Conservation (phyloP, 2,113 vertebrate genomes). For the Centrocercus urophasianus region DNA sequence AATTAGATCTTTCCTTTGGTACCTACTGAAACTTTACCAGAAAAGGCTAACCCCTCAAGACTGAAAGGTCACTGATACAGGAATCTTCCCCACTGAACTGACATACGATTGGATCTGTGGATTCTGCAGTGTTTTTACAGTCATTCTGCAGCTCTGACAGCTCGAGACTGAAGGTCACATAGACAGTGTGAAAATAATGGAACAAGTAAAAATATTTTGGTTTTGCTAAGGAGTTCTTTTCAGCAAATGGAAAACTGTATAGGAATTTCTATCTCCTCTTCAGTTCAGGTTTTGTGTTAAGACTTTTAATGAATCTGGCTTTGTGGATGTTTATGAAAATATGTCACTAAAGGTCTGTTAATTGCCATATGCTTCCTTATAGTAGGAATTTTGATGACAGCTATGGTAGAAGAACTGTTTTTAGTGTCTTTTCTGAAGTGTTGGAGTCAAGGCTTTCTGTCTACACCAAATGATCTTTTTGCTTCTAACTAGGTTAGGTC, state of each 20-base stretch:
- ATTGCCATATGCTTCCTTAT: background rate
- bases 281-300: background rate
- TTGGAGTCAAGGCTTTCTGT: background rate
- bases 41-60: background rate
- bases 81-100: background rate
- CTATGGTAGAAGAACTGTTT: background rate
- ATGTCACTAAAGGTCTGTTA: background rate
- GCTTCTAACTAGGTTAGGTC: background rate
- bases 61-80: constrained; percentile 12
- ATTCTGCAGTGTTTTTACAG: background rate
- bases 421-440: background rate
- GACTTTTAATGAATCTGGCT: background rate
- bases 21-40: background rate
- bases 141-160: background rate
- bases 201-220: background rate
- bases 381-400: background rate
- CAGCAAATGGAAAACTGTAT: background rate
- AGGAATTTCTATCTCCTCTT: background rate
- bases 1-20: background rate
- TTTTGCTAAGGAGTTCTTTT: background rate
- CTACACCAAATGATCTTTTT: background rate
- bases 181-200: background rate
- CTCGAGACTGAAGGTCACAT: background rate
- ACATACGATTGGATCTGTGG: background rate
- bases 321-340: background rate